Base-by-base conservation (phyloP, 2,888 invertebrate species). In the Ophraella communa region DNA sequence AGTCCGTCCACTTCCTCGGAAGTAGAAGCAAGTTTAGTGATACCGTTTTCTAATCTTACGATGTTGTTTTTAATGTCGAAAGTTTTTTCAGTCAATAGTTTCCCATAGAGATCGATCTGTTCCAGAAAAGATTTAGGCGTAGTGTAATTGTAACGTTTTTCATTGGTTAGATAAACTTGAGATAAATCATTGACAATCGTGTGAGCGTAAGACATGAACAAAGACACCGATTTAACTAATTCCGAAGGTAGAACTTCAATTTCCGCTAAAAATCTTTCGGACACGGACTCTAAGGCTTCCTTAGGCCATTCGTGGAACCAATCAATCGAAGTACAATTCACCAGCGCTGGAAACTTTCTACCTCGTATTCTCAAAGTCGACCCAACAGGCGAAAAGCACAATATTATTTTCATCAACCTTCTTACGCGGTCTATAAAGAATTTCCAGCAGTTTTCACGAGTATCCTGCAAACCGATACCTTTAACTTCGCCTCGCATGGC, bases 301-400 rank as follows among this genome's bases (percentile, higher is more conserved):
- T 88, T 87, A 0, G 97, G 97, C 97, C 97, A 98, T 78, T 96
- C 94, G 80, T 97, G 96, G 83, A 97, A 97, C 96, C 97, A 97
- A 82, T 97, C 91, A 70, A 97, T 96, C 14, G 93, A 89, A 0
- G 96, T 94, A 79, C 95, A 95, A 83, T 94, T 97, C 14, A 95
- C 92, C 30, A 98, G 84, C 0, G 97, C 95, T 0, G 97, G 97
- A 83, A 98, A 98, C 82, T 96, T 95, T 58, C 97, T 87, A 3
- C 93, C 91, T 60, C 97, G 87, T 14, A 95, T 85, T 56, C 97
- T 85, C 14, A 98, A 84, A 0, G 94, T 95, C 0, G 91, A 90
- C 0, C 97, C 97, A 58, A 97, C 96, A 0, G 97, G 97, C 0
- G 96, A 97, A 82, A 97, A 97, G 79, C 96, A 97, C 2, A 98